Percentiles rank a stretch among this genome's conserved stretches.
phyloP scores from a whole-genome alignment of 2,888 invertebrate species.

The Girardia tigrina region DNA sequence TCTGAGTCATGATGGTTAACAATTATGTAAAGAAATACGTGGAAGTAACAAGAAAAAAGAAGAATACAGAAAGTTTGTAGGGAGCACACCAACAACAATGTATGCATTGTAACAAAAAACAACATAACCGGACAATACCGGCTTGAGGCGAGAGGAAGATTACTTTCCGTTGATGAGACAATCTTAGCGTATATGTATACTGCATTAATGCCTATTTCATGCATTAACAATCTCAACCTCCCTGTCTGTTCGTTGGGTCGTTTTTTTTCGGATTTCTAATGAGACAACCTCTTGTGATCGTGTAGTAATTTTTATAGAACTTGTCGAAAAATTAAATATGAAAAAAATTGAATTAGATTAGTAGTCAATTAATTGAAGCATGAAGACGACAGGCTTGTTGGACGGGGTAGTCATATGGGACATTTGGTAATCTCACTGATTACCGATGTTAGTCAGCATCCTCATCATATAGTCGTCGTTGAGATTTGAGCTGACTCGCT shows the following conservation, averaged over 20 bases:
- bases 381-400: conserved; percentile 18
- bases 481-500: conserved; percentile 14
- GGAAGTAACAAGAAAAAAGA: neutral
- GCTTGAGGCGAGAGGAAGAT: conserved; percentile 20
- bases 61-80: conserved; percentile 1
- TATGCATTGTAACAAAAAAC: neutral
- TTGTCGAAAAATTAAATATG: conserved; percentile 23
- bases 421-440: conserved; percentile 18
- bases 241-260: neutral
- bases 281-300: conserved; percentile 10
- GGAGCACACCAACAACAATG: neutral
- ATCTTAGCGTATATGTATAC: neutral
- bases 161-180: neutral
- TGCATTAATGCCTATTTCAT: neutral
- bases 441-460: conserved; percentile 23
- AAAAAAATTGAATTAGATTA: conserved; percentile 23
- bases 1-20: neutral
- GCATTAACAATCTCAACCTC: conserved; percentile 18
- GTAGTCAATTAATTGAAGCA: conserved; percentile 17
- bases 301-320: conserved; percentile 20
- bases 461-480: neutral
- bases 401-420: conserved; percentile 17
- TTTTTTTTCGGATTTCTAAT: conserved; percentile 7
- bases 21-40: neutral
- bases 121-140: conserved; percentile 4